Conservation (phyloP, 2,888 invertebrate genomes). For the Athripsodes cinereus region DNA sequence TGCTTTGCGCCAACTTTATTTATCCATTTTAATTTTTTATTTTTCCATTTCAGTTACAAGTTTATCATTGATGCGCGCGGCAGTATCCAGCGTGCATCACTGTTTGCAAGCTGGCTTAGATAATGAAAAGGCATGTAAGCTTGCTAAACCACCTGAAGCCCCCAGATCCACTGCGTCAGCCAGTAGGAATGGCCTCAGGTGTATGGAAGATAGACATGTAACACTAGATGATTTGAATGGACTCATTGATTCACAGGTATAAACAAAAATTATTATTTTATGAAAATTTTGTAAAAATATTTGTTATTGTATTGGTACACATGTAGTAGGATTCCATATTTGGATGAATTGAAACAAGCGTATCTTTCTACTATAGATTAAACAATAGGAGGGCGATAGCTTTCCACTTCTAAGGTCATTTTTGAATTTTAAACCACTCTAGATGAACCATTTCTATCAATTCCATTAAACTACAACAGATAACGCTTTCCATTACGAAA, state of each 20-base stretch:
- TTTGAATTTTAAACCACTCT: too few species aligned
- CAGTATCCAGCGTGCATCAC: constrained; percentile 64
- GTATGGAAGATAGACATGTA: constrained; percentile 90
- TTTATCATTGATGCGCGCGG: constrained; percentile 69
- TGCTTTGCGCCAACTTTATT: too few species aligned
- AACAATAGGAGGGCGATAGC: too few species aligned
- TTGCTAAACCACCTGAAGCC: constrained; percentile 49
- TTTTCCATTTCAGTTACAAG: constrained; percentile 17
- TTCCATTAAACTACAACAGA: too few species aligned
- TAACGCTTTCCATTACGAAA: too few species aligned
- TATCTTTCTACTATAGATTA: too few species aligned
- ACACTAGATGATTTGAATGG: constrained; percentile 77
- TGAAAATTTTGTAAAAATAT: background rate
- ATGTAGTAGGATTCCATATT: too few species aligned
- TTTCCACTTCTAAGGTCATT: too few species aligned
- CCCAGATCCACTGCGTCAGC: constrained; percentile 57
- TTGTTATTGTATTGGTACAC: background rate
- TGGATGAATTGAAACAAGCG: too few species aligned
- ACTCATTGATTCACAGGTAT: constrained; percentile 71
- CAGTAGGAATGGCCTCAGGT: constrained; percentile 74
- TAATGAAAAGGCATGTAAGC: constrained; percentile 46
- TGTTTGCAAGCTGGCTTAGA: constrained; percentile 57
- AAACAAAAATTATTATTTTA: background rate
- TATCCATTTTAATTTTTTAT: too few species aligned
- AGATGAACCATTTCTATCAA: too few species aligned